These are phyloP conservation scores for Alviniconcha marisindica DNA, from an alignment of 1,140 invertebrate genomes.

Conservation along the genomic window DNA sequence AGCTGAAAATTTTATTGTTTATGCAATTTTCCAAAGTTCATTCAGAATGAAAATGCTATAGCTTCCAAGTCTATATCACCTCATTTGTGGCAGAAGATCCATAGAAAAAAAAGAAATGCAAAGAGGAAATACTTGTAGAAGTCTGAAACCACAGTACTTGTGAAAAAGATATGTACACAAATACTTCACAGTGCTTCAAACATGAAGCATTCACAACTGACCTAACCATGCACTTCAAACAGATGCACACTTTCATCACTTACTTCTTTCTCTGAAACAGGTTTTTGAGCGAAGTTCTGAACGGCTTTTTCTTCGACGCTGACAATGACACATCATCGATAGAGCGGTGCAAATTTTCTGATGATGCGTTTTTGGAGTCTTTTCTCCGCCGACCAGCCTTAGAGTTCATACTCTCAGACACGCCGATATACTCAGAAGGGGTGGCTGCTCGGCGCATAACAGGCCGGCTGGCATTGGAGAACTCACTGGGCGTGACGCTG, in stretches of 20 bases:
- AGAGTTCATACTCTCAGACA: not conserved
- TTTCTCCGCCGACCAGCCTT: constrained; percentile 18
- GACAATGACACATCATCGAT: constrained; percentile 31
- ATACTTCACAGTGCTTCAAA: too few species aligned
- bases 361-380: constrained; percentile 4
- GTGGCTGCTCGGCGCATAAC: constrained; percentile 13
- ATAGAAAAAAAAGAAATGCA: too few species aligned
- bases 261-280: constrained; percentile 37
- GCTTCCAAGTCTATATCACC: too few species aligned
- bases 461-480: not conserved
- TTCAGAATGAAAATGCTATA: too few species aligned
- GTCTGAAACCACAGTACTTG: too few species aligned
- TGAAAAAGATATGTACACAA: too few species aligned
- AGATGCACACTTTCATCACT: not conserved
- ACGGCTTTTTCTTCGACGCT: constrained; percentile 27
- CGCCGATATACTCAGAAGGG: constrained; percentile 1
- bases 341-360: constrained; percentile 28
- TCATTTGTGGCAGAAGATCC: too few species aligned
- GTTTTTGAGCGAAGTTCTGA: constrained; percentile 38
- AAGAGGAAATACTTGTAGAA: too few species aligned
- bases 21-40: too few species aligned
- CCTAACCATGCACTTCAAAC: not conserved
- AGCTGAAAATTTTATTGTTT: too few species aligned
- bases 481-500: constrained; percentile 1
- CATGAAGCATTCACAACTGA: too few species aligned